Evolutionary conservation across 1,140 invertebrate genomes (phyloP).

Genomic region (Drosophila rhopaloa): DNA sequence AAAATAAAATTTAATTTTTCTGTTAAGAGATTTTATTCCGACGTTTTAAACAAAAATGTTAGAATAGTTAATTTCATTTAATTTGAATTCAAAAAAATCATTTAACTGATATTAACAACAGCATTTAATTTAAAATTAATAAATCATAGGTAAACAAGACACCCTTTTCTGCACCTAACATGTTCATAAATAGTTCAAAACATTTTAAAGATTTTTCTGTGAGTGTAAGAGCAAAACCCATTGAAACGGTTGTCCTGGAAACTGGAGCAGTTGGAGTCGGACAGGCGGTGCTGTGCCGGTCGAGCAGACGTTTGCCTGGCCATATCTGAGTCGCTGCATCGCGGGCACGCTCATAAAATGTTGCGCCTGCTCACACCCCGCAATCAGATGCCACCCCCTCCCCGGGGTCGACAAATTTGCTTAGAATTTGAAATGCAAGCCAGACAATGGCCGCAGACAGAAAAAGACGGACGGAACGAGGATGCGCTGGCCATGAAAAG

Average conservation of each 20-base stretch:
- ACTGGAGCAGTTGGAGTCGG: slow-evolving; percentile 57
- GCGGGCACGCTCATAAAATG: slow-evolving; percentile 79
- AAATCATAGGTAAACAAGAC: too few relatives aligned
- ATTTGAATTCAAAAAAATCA: too few relatives aligned
- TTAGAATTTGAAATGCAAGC: slow-evolving; percentile 80
- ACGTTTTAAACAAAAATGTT: too few relatives aligned
- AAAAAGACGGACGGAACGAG: slow-evolving; percentile 14
- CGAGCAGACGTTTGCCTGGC: slow-evolving; percentile 61
- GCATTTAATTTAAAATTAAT: too few relatives aligned
- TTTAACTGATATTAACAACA: too few relatives aligned
- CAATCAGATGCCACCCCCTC: background rate
- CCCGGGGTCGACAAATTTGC: slow-evolving; percentile 69
- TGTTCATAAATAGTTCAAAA: too few relatives aligned
- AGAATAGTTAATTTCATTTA: too few relatives aligned
- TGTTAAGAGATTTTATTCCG: too few relatives aligned
- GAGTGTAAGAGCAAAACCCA: slow-evolving; percentile 11
- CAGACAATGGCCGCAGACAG: slow-evolving; percentile 65
- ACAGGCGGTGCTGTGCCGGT: slow-evolving; percentile 17
- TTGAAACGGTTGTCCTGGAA: slow-evolving; percentile 35
- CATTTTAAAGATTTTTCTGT: background rate
- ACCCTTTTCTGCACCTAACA: too few relatives aligned
- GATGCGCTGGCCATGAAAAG: slow-evolving; percentile 33
- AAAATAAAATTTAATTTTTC: too few relatives aligned
- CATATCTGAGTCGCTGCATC: slow-evolving; percentile 74
- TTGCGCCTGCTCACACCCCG: slow-evolving; percentile 54